phyloP scores from a whole-genome alignment of 2,888 invertebrate genomes.

The Abrostola triplasia region DNA sequence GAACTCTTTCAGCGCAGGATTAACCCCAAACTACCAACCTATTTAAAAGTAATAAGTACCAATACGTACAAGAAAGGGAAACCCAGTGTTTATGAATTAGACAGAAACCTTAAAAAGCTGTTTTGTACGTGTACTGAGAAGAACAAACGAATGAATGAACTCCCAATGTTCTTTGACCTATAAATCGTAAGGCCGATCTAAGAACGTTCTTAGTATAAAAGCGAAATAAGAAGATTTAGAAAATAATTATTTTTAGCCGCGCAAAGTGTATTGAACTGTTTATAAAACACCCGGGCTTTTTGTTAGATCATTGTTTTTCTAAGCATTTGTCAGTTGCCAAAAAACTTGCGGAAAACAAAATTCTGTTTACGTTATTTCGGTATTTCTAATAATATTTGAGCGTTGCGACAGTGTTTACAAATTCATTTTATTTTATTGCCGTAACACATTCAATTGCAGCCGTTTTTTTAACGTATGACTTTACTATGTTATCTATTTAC shows the following conservation, averaged over 20 bases:
- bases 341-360: constrained; percentile 6
- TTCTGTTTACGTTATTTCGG: constrained; percentile 14
- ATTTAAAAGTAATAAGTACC: constrained; percentile 12
- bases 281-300: constrained; percentile 21
- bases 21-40: constrained; percentile 29
- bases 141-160: not conserved
- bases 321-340: constrained; percentile 43
- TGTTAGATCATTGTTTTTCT: constrained; percentile 44
- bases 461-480: not conserved
- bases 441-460: not conserved
- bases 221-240: constrained; percentile 3
- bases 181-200: not conserved
- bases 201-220: constrained; percentile 7
- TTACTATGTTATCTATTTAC: not conserved
- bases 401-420: constrained; percentile 12
- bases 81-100: too few relatives aligned
- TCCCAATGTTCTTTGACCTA: constrained; percentile 1
- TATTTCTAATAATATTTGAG: constrained; percentile 21
- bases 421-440: constrained; percentile 7
- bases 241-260: constrained; percentile 21
- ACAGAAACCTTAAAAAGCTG: not conserved
- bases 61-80: too few relatives aligned
- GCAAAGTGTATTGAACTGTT: constrained; percentile 29
- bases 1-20: constrained; percentile 39
- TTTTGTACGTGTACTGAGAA: not conserved